Evolutionary conservation across 2,888 invertebrate genomes (phyloP).

Genomic region (Eristalis pertinax): DNA sequence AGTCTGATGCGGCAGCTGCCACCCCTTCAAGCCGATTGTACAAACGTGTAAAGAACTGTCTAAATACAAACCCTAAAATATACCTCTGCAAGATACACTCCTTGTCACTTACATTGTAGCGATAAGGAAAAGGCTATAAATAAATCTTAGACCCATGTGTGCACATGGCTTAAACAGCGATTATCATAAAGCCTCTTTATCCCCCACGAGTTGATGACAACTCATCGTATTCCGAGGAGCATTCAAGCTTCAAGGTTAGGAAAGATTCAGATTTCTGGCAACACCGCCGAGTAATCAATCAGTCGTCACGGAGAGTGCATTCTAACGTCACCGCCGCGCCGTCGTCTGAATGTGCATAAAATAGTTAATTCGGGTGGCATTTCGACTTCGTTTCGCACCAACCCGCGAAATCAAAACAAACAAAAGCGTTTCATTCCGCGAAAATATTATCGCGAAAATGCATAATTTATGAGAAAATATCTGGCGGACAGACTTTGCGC

Average conservation of each 20-base stretch:
- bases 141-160: neutral
- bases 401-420: constrained; percentile 49
- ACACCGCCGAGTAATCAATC: neutral
- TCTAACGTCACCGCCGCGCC: neutral
- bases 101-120: neutral
- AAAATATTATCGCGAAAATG: constrained; percentile 55
- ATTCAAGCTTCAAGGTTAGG: neutral
- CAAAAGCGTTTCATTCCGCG: constrained; percentile 43
- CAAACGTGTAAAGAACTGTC: no score
- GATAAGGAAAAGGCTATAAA: neutral
- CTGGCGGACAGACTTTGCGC: neutral
- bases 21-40: neutral
- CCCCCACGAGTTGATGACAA: neutral
- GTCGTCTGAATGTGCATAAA: constrained; percentile 23
- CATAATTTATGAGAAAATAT: constrained; percentile 56
- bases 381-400: constrained; percentile 41
- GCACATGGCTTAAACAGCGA: neutral
- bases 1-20: neutral
- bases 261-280: neutral
- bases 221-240: neutral
- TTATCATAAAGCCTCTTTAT: neutral
- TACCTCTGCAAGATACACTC: neutral
- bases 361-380: constrained; percentile 56
- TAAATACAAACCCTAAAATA: no score
- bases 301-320: constrained; percentile 26